Base-by-base conservation (phyloP, 2,113 vertebrate genomes). In the Anarrhichthys ocellatus region DNA sequence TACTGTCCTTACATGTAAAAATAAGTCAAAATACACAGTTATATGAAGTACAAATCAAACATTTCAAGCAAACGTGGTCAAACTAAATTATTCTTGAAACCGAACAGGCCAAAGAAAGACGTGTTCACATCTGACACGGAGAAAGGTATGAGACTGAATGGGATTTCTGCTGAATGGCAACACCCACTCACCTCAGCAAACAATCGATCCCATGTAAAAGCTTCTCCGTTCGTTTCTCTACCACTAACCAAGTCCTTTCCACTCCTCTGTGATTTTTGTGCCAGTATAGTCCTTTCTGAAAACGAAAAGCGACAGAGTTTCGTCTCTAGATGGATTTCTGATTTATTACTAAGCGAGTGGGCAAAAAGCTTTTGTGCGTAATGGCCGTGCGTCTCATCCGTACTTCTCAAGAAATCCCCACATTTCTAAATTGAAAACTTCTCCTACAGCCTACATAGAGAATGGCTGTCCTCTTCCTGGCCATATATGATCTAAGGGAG, bases 401-500 rank as follows among this genome's bases (percentile, higher is more conserved):
- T 38, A 61, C 38, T 71, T 72, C 62, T n/a, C 1, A 73, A 82
- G 74, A 88, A 82, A 79, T 87, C 75, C 42, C 38, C 2, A 74
- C 61, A 81, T 78, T 71, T 80, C 73, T 61, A 81, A 69, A 70
- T 71, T 14, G 64, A 61, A 91, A 70, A 73, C 50, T 71, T 77
- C 63, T 88, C 68, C 85, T 32, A n/a, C 36, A 74, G 68, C 81
- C 20, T 75, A 65, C 77, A 69, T 54, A 76, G 61, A 95, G 95
- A 92, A 92, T 94, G 94, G 91, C 91, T 92, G 93, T 93, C 95
- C 94, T 97, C 96, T 96, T 95, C 95, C 94, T 91, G 85, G 94
- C 93, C 95, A 95, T 96, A 96, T 97, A 96, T 97, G 96, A 97
- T 97, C 95, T 96, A 93, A 96, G 96, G 96, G 95, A 96, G 95